Evolutionary conservation across 2,797 vertebrate species (phyloP).

Genomic region (Phrynocephalus forsythii): DNA sequence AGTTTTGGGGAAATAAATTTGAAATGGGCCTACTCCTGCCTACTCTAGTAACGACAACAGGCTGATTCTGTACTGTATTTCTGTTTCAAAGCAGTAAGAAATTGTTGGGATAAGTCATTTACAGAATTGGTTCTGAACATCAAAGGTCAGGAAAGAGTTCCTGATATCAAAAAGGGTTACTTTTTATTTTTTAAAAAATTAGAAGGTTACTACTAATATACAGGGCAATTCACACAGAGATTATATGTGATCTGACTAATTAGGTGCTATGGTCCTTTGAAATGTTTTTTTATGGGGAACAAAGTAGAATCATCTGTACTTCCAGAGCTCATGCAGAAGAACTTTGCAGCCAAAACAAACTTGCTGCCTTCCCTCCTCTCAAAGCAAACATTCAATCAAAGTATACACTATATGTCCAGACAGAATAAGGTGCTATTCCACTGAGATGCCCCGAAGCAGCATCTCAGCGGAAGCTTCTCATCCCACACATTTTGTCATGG

Average conservation of each 20-base stretch:
- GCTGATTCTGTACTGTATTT: too few species aligned
- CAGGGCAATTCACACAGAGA: not conserved
- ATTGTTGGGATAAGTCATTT: not conserved
- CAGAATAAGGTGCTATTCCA: not conserved
- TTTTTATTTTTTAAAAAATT: not conserved
- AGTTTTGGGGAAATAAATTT: too few species aligned
- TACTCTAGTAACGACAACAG: too few species aligned
- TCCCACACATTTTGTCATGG: not conserved
- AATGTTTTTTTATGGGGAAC: not conserved
- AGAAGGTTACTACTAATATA: not conserved
- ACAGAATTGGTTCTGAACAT: not conserved
- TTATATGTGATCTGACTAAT: not conserved
- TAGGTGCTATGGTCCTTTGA: not conserved
- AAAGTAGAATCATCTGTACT: too few species aligned
- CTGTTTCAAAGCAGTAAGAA: too few species aligned
- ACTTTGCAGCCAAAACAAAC: not conserved
- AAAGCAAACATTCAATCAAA: not conserved
- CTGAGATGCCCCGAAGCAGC: not conserved
- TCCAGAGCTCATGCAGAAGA: not conserved
- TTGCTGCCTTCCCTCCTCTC: not conserved
- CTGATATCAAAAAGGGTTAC: not conserved
- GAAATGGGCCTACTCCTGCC: too few species aligned
- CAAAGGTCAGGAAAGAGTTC: not conserved
- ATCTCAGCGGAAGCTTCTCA: not conserved
- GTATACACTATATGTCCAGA: not conserved